Base-by-base conservation (phyloP, 2,113 vertebrate genomes). In the Oncorhynchus keta region DNA sequence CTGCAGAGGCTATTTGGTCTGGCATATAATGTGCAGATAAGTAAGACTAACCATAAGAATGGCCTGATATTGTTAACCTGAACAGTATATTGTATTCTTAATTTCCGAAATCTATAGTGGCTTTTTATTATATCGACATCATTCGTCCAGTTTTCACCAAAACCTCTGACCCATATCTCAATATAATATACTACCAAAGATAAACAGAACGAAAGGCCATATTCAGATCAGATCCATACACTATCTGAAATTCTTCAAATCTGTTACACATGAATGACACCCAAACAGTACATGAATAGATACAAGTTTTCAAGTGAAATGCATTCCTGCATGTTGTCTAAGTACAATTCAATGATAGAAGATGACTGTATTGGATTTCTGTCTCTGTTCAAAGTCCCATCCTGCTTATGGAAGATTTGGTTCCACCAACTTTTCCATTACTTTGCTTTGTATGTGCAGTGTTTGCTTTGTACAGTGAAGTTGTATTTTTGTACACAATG, bases 401-500 rank as follows among this genome's bases (percentile, higher is more conserved):
- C 61, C 30, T 1, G 32, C 66, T 26, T 12, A 81, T 26, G 57
- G 81, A 86, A 32, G 79, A 70, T 78, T 12, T 65, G 72, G 62
- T 59, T 75, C 77, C n/a, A 39, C 13, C 51, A 70, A 16, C 76
- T 71, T 39, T 76, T 83, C 73, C 20, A 9, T 32, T 68, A 79
- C 77, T 84, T 83, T 69, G 81, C 76, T 85, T 83, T 85, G 83
- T 88, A 72, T 72, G 65, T 83, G 82, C 82, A 75, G 76, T 84
- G 8, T 89, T 89, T 89, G 82, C 87, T 87, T 89, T 88, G 82
- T 89, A 89, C 82, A 83, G 86, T 89, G 84, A 89, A 75, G 79
- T 86, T 81, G 89, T 92, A 90, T 90, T 91, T 92, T 90, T 91
- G 88, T 87, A 89, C 83, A 86, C 77, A 83, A 75, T 81, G 68